Base-by-base conservation (phyloP, 2,113 vertebrate genomes). In the Phyllopteryx taeniolatus region DNA sequence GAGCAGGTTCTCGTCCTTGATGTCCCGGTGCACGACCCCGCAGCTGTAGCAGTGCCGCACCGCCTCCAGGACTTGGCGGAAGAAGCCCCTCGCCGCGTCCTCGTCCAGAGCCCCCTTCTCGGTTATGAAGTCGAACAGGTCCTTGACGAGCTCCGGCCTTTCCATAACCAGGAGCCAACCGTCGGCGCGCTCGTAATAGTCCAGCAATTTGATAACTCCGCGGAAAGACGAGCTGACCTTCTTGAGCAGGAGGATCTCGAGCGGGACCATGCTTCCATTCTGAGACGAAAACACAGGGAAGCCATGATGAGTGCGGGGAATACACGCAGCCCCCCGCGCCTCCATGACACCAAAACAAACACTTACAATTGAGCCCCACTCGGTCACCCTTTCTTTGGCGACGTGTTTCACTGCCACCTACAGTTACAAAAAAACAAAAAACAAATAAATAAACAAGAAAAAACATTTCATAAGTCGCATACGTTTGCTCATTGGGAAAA, bases 1-100 rank as follows among this genome's bases (percentile, higher is more conserved):
- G 42, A 99, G 94, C 82, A 99, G 94, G 83, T 99, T 99, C 76
- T 99, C 97, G 64, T 99, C 98, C 85, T 99, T 99, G 89, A 99
- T 97, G 91, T 99, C 98, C 43, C 97, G 86, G 88, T 99, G 97
- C 60, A 99, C 94, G 5, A 99, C 96, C 0, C 97, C 96, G 80
- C 98, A 96, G 87, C 87, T 89, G 84, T 99, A 96, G 89, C 98
- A 99, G 91, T 99, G 97, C n/a, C 95, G 90, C 76, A 99, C 96
- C 0, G 98, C 95, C 73, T 97, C 96, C 87, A 99, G 77, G 76
- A 99, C 96, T 93, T 99, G 97, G 49, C 93, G 93, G 92, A 99
- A 98, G 74, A 99, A 98, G 61, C 94, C 93, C 51, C 95, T 90
- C 0, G 98, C 96, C 27, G 96, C 92, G 65, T 95, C 94, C 86